Evolutionary conservation across 2,888 invertebrate species (phyloP).

Genomic region (Diarsia rubi): DNA sequence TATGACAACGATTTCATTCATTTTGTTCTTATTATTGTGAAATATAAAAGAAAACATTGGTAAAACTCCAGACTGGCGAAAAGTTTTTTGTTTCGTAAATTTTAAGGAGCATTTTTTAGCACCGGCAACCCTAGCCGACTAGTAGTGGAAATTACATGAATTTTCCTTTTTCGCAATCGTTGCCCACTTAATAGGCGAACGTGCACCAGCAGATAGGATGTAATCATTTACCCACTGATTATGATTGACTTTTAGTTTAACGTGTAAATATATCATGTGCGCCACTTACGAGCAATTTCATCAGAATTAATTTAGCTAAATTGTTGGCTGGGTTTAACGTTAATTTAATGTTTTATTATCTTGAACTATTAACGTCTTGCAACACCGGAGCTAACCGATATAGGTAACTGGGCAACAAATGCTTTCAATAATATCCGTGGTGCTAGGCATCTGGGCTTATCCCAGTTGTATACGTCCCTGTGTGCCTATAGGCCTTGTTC

Average conservation of each 20-base stretch:
- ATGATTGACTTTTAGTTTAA: slow-evolving; percentile 60
- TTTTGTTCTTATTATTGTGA: neutral
- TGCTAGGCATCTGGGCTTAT: too few species aligned
- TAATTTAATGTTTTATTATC: slow-evolving; percentile 53
- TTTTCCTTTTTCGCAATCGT: slow-evolving; percentile 76
- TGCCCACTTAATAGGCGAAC: slow-evolving; percentile 64
- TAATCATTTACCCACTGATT: slow-evolving; percentile 57
- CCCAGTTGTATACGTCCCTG: too few species aligned
- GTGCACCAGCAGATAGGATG: slow-evolving; percentile 59
- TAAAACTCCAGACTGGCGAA: neutral
- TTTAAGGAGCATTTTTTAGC: neutral
- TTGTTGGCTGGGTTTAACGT: slow-evolving; percentile 49
- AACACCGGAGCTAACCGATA: slow-evolving; percentile 43
- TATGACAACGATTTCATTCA: neutral
- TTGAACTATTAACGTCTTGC: slow-evolving; percentile 55
- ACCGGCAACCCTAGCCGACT: slow-evolving; percentile 55
- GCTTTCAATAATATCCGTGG: too few species aligned
- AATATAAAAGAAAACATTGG: neutral
- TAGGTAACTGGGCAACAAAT: slow-evolving; percentile 43
- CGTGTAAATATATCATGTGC: slow-evolving; percentile 61
- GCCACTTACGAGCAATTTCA: slow-evolving; percentile 56
- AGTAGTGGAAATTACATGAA: slow-evolving; percentile 73
- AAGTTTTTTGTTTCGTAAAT: neutral
- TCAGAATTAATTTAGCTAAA: slow-evolving; percentile 58
- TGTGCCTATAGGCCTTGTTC: too few species aligned